Conservation (phyloP, 2,113 vertebrate species). For the Acrocephalus kingi region DNA sequence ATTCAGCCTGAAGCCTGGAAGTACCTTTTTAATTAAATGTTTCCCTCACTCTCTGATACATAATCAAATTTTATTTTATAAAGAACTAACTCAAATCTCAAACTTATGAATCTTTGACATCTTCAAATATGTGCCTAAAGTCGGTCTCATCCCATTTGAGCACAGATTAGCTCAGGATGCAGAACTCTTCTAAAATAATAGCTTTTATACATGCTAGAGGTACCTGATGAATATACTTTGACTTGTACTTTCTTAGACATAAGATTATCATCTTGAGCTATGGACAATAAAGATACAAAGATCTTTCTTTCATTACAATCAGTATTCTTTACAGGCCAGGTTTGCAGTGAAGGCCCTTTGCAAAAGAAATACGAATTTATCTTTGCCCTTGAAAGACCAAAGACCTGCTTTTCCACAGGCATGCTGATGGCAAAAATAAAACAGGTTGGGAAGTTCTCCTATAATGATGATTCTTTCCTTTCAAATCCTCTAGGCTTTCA, state of each 20-base stretch:
- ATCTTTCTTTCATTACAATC: background rate
- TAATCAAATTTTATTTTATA: background rate
- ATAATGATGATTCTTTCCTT: background rate
- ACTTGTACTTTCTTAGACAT: background rate
- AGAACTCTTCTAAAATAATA: background rate
- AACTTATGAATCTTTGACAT: background rate
- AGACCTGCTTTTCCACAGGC: background rate
- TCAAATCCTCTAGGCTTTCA: background rate
- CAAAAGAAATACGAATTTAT: background rate
- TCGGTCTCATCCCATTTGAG: background rate
- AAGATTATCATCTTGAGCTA: background rate
- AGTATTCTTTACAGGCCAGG: background rate
- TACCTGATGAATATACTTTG: background rate
- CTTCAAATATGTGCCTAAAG: background rate
- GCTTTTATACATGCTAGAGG: background rate
- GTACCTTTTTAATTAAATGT: background rate
- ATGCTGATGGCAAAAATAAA: background rate
- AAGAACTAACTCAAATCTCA: background rate
- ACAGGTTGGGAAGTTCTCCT: background rate
- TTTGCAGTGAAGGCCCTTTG: background rate
- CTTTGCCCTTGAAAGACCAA: slow-evolving; percentile 22
- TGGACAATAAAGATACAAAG: background rate
- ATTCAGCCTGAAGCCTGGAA: background rate
- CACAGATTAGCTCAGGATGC: background rate
- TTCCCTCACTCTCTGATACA: background rate